A percentile compares a stretch with the other conserved stretches of the same genome.
Evolutionary conservation across 1,140 invertebrate genomes (phyloP).

Genomic region (Bombus superbus): DNA sequence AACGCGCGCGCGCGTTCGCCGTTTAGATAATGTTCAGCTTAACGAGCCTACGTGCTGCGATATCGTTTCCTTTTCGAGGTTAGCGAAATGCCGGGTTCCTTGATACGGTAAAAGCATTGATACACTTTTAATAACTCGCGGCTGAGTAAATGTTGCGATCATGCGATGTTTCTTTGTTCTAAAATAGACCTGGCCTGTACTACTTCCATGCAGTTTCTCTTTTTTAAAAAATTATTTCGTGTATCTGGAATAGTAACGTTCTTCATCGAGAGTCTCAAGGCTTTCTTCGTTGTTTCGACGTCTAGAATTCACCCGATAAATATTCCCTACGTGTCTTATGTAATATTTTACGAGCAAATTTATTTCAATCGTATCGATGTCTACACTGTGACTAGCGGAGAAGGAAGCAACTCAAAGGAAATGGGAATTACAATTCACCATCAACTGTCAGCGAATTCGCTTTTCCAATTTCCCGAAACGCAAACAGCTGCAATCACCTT

Average conservation of each 20-base stretch:
- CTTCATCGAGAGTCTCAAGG: too few species aligned
- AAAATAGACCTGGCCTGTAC: neutral
- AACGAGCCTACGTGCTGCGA: conserved; percentile 16
- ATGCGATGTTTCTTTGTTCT: neutral
- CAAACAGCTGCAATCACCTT: conserved; percentile 9
- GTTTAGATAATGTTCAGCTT: conserved; percentile 27
- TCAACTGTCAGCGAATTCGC: neutral
- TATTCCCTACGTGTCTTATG: too few species aligned
- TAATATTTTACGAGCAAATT: too few species aligned
- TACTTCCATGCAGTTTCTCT: neutral
- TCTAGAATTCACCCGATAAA: too few species aligned
- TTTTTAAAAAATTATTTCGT: neutral
- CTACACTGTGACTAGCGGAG: neutral
- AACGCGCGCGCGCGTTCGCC: neutral
- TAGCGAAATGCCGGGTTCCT: neutral
- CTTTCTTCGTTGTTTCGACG: too few species aligned
- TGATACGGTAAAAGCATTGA: neutral
- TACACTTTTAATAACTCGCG: conserved; percentile 16
- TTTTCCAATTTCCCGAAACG: conserved; percentile 37
- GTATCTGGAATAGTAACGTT: too few species aligned
- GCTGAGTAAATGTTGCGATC: neutral
- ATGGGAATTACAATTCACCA: neutral
- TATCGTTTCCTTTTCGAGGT: neutral
- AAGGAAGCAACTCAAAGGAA: neutral
- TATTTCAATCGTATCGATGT: neutral